Evolutionary conservation across 2,113 vertebrate genomes (phyloP).

Genomic region (Aegotheles bennettii): DNA sequence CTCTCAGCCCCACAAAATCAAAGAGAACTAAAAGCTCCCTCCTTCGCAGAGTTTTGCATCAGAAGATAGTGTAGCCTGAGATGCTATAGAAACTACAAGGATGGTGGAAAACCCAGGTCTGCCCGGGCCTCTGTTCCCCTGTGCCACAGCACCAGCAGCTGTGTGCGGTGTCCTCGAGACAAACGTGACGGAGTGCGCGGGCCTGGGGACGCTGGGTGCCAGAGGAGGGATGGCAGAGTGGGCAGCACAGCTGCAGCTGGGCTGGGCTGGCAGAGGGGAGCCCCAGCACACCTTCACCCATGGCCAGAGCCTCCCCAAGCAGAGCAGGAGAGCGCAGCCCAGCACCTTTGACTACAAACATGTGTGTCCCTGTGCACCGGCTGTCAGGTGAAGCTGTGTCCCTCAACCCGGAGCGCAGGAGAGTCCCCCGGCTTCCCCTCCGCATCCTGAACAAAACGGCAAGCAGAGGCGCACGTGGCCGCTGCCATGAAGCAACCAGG

Average conservation of each 20-base stretch:
- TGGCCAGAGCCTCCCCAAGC: accelerated
- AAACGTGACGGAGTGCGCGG: accelerated
- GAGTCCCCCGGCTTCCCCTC: neutral
- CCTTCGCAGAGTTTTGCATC: neutral
- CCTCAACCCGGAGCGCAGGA: accelerated
- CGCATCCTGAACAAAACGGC: neutral
- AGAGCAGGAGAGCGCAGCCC: neutral
- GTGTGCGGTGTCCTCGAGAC: accelerated
- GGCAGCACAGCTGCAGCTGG: neutral
- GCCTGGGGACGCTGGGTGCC: neutral
- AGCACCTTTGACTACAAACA: accelerated
- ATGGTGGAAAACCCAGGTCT: neutral
- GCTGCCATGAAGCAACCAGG: accelerated
- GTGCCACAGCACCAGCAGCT: neutral
- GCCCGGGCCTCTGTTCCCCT: neutral
- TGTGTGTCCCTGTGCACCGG: neutral
- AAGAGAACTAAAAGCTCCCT: neutral
- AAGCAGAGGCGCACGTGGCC: accelerated
- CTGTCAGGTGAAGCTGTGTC: neutral
- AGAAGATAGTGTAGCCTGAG: neutral
- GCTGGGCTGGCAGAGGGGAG: neutral
- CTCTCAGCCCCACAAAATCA: neutral
- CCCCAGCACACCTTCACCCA: accelerated
- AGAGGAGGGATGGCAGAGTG: accelerated
- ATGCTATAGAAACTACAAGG: neutral